A percentile compares a stretch with the other conserved stretches of the same genome.
These are phyloP conservation scores for Bothrops jararaca DNA, from an alignment of 2,113 vertebrate species.

Conservation along the genomic window DNA sequence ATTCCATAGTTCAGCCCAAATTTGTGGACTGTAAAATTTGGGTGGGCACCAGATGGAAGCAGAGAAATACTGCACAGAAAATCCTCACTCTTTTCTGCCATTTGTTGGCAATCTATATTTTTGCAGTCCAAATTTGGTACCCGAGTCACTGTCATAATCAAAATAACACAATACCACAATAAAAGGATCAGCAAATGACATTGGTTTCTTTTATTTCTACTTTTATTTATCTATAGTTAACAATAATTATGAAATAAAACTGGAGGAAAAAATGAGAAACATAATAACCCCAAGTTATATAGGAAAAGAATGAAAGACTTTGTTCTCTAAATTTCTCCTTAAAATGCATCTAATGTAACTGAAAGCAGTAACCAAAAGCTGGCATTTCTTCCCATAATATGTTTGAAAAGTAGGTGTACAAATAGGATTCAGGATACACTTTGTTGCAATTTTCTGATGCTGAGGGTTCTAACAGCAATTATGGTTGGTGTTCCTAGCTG, in stretches of 20 bases:
- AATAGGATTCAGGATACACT: background rate
- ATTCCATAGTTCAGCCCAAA: background rate
- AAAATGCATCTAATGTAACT: background rate
- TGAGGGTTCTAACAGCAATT: background rate
- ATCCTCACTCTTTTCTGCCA: background rate
- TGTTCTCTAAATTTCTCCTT: slow-evolving; percentile 31
- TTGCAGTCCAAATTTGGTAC: background rate
- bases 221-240: background rate
- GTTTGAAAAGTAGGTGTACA: background rate
- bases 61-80: background rate
- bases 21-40: background rate
- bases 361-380: background rate
- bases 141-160: background rate
- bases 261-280: background rate
- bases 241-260: background rate
- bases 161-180: background rate
- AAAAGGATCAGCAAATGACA: background rate
- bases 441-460: background rate
- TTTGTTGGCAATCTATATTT: background rate
- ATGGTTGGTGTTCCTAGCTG: background rate
- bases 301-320: slow-evolving; percentile 31
- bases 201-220: background rate
- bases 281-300: background rate
- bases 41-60: background rate
- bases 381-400: background rate